A percentile compares a stretch with the other conserved stretches of the same genome.
Conservation (phyloP, 2,797 vertebrate species). For the Oophaga sylvatica region DNA sequence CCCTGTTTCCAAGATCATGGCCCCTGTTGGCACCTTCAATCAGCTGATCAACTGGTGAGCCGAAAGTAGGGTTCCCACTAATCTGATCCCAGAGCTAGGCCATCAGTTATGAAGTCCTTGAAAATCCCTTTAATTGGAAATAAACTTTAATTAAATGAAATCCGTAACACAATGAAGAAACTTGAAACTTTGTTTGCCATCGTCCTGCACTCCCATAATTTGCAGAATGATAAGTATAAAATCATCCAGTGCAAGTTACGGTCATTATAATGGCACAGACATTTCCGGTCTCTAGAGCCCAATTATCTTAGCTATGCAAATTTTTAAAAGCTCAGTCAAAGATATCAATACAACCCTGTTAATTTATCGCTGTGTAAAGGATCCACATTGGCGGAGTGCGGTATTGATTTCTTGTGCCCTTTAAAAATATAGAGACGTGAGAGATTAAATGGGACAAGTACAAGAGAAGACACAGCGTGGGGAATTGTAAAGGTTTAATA, state of each 20-base stretch:
- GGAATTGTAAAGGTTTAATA: slow-evolving; percentile 52
- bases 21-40: background rate
- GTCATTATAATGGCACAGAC: slow-evolving; percentile 67
- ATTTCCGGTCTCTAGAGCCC: slow-evolving; percentile 78
- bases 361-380: slow-evolving; percentile 98
- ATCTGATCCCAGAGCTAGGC: background rate
- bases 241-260: slow-evolving; percentile 43
- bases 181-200: slow-evolving; percentile 6
- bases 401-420: slow-evolving; percentile 91
- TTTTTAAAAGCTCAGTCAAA: slow-evolving; percentile 87
- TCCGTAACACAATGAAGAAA: background rate
- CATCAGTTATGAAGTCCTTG: background rate
- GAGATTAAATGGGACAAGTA: slow-evolving; percentile 74
- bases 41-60: background rate
- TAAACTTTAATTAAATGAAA: background rate
- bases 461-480: slow-evolving; percentile 64
- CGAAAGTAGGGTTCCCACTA: background rate
- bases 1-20: no score
- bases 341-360: slow-evolving; percentile 91
- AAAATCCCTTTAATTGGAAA: background rate
- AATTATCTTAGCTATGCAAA: slow-evolving; percentile 92
- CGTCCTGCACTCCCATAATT: slow-evolving; percentile 30
- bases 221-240: slow-evolving; percentile 41
- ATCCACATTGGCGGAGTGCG: slow-evolving; percentile 85
- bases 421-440: slow-evolving; percentile 73